These are phyloP conservation scores for Aphis gossypii DNA, from an alignment of 1,140 invertebrate genomes.

Conservation along the genomic window DNA sequence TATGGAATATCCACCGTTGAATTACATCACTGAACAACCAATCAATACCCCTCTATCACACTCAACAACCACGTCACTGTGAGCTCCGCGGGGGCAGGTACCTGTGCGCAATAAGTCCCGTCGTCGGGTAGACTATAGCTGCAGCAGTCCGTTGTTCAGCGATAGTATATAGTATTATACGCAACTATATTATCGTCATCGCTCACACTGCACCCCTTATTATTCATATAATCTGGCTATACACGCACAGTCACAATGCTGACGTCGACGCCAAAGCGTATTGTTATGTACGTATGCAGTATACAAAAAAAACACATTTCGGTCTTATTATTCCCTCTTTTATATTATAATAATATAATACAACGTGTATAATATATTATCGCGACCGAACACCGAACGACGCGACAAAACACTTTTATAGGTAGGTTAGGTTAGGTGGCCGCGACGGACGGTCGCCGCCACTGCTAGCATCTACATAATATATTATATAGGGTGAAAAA, in stretches of 20 bases:
- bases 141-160: not conserved
- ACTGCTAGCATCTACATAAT: not conserved
- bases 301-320: not conserved
- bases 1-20: not conserved
- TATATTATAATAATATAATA: not conserved
- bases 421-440: not conserved
- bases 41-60: not conserved
- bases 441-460: not conserved
- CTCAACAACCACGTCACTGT: not conserved
- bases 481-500: not conserved
- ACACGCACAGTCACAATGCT: not conserved
- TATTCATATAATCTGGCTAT: not conserved
- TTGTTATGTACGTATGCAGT: not conserved
- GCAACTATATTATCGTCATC: not conserved
- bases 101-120: not conserved
- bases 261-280: not conserved
- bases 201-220: not conserved
- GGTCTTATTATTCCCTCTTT: conserved; percentile 1
- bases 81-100: not conserved
- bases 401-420: not conserved
- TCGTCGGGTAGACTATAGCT: not conserved
- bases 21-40: not conserved
- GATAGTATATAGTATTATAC: not conserved
- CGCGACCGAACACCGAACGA: not conserved
- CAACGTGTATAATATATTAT: not conserved